These are phyloP conservation scores for Paralinhomoeus sp. DNA, from an alignment of 2,888 invertebrate genomes.

Conservation along the genomic window DNA sequence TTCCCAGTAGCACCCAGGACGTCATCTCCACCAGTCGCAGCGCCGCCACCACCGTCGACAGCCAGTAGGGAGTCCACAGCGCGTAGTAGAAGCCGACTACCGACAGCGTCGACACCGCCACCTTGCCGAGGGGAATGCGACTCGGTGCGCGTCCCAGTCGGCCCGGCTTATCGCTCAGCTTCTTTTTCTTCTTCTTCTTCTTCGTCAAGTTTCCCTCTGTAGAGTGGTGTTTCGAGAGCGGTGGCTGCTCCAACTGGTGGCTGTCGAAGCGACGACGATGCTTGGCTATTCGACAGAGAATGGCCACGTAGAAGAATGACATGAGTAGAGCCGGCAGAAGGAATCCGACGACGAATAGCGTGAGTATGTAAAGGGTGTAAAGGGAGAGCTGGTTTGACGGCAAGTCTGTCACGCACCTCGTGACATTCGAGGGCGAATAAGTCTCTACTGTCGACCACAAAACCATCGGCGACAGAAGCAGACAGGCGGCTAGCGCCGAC, in stretches of 20 bases:
- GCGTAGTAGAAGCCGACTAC: conserved; percentile 1
- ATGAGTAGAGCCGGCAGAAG: background rate
- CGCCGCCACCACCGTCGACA: background rate
- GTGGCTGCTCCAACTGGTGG: too few species aligned
- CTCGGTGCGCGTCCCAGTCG: too few species aligned
- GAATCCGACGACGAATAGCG: background rate
- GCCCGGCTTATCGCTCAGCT: too few species aligned
- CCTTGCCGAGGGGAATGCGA: background rate
- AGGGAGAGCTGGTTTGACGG: background rate
- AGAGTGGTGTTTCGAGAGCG: too few species aligned
- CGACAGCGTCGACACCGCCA: background rate
- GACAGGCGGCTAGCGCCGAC: background rate
- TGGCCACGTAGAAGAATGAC: background rate
- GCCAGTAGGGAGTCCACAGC: background rate
- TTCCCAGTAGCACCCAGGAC: background rate
- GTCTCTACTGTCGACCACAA: background rate
- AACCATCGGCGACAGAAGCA: background rate
- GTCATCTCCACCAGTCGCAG: too few species aligned
- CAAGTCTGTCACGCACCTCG: background rate
- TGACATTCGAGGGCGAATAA: background rate
- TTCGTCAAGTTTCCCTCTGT: too few species aligned
- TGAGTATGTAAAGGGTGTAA: background rate
- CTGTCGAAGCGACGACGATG: too few species aligned
- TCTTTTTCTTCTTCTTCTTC: too few species aligned
- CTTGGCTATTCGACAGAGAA: too few species aligned